A percentile compares a stretch with the other conserved stretches of the same genome.
Evolutionary conservation across 1,140 invertebrate species (phyloP).

Genomic region (Aphelinus certus): DNA sequence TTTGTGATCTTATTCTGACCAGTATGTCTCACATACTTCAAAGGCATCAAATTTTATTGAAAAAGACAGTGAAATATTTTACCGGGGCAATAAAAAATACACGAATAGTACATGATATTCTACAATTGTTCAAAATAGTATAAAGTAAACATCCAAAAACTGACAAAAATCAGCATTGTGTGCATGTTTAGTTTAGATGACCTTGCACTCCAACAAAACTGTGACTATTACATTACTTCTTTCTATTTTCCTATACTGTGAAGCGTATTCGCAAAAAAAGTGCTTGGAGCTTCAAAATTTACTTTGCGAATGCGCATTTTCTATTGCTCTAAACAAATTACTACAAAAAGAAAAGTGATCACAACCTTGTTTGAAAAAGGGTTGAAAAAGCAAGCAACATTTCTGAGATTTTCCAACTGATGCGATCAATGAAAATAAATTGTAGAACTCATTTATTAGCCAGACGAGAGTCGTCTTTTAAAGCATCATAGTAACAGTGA

Average conservation of each 20-base stretch:
- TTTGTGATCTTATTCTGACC: too few relatives aligned
- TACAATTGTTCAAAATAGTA: background rate
- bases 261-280: slow-evolving; percentile 26
- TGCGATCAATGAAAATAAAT: slow-evolving; percentile 11
- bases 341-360: background rate
- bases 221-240: background rate
- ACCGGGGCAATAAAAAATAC: too few relatives aligned
- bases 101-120: too few relatives aligned
- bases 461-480: background rate
- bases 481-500: too few relatives aligned
- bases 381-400: slow-evolving; percentile 21
- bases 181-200: slow-evolving; percentile 31
- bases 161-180: slow-evolving; percentile 8
- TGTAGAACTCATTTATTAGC: background rate
- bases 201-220: slow-evolving; percentile 17
- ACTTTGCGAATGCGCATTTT: slow-evolving; percentile 20
- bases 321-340: background rate
- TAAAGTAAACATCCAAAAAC: background rate
- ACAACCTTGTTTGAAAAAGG: background rate
- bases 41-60: too few relatives aligned
- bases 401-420: slow-evolving; percentile 22
- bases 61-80: too few relatives aligned
- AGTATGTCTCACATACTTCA: too few relatives aligned
- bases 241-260: slow-evolving; percentile 25
- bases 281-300: slow-evolving; percentile 33